Evolutionary conservation across 1,140 invertebrate genomes (phyloP), one percentile per base, ranked within the genome.

Genomic region (Zaprionus kolodkinae): DNA sequence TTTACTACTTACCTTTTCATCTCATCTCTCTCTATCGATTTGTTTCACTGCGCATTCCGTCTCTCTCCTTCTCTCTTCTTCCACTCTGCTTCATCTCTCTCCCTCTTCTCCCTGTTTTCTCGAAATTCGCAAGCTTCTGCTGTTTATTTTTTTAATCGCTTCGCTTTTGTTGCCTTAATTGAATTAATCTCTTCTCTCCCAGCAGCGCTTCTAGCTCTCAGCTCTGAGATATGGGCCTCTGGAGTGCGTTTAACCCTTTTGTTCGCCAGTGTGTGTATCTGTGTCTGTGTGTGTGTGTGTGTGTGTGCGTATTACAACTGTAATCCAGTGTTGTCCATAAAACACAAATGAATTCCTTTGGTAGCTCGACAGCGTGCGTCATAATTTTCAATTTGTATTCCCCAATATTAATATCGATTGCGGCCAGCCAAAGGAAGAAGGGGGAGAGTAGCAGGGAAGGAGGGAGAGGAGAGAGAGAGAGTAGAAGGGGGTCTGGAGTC

Each of bases 401-500:
- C 79, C 70, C 76, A 67, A 88, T 88, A 87, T 87, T 87, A 83
- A 87, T 84, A 87, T 88, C 84, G 84, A 88, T 87, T 87, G 82
- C 56, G 71, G 68, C 60, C 48, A 63, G 63, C 50, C 43, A 62
- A 50, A 57, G 15, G 12, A 17, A 17, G 12, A 52, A 33, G 62
- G 38, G 48, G 65, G 61, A 71, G 72, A 21, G 21, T 21, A 21
- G 21, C 21, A 21, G 21, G 21, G 21, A 21, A 1, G 21, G 21
- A 21, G 21, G 21, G 75, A 30, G 25, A 1, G 25, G 2, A 69
- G 21, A 10, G 6, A 56, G 54, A 56, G 70, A 30, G 27, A 30
- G 27, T 30, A 6, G 6, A 6, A 30, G 36, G 38, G 9, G 30
- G 52, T 30, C 52, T 12, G 9, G 5, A 61, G 43, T 35, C n/a